Evolutionary conservation across 2,888 invertebrate species (phyloP).

Genomic region (Pegoplata infirma): DNA sequence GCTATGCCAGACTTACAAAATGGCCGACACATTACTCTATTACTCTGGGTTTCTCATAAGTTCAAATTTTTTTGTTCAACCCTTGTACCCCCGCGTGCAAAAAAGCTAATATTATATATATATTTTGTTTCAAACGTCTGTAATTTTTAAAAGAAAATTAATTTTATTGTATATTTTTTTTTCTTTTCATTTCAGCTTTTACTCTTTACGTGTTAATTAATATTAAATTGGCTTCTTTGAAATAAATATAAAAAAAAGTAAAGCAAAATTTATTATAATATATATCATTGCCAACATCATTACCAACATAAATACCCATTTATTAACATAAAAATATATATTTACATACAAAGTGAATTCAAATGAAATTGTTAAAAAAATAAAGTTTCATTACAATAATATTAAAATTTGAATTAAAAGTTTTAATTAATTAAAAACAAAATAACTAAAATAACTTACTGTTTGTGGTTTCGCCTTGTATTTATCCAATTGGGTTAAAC

Average conservation of each 20-base stretch:
- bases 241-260: background rate
- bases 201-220: conserved; percentile 18
- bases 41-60: no score
- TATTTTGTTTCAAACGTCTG: no score
- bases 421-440: background rate
- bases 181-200: conserved; percentile 32
- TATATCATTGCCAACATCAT: background rate
- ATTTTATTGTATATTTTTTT: background rate
- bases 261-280: background rate
- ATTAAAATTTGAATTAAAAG: background rate
- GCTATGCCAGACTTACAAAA: no score
- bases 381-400: background rate
- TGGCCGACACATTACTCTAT: no score
- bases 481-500: background rate
- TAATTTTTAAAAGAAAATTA: no score
- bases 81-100: no score
- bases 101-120: no score
- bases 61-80: no score
- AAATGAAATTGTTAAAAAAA: background rate
- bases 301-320: background rate
- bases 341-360: background rate
- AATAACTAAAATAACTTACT: background rate
- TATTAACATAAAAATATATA: background rate
- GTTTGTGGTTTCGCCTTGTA: background rate
- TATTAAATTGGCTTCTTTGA: conserved; percentile 22